Evolutionary conservation across 2,888 invertebrate genomes (phyloP), one percentile per base, ranked within the genome.

Genomic region (Drosophila nigritarsus): DNA sequence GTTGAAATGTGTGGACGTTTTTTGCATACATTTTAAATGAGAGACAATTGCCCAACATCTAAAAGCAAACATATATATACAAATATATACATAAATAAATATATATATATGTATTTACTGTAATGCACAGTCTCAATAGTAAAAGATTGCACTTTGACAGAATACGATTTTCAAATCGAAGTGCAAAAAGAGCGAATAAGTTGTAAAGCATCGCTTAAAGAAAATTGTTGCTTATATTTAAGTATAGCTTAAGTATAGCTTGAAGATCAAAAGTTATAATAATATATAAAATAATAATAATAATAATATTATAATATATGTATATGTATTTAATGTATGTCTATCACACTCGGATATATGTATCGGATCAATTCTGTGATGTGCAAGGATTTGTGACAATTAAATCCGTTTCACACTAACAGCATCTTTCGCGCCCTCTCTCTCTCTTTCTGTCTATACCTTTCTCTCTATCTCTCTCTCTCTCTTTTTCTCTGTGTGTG

Each of bases 1-100:
- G 73, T 80, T 82, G 67, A 82, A 82, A 85, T 82, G 76, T 68
- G 76, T 72, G 71, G 30, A 79, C 68, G 36, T 65, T 78, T 65
- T 63, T 53, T 66, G 29, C 30, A 42, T 24, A 56, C 40, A 38
- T 29, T 40, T 20, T 8, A 20, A 27, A n/a, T n/a, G 38, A 55
- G 8, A 55, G 55, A 45, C 45, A 45, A 45, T 45, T 45, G 8
- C 20, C 2, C 11, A 24, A 20, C 13, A 15, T 20, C 7, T 20
- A 20, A 20, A 20, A 2, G 15, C 15, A 20, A 1, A 13, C 1
- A 42, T 1, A 20, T 42, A 45, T 13, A 13, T 20, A 1, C 1
- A 20, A 0, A 20, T 1, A 20, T 1, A 20, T 20, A 3, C 6
- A 20, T 13, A 3, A 1, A 13, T 7, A 3, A 1, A 13, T 6